phyloP scores from a whole-genome alignment of 2,888 invertebrate species.

The Meandrusa payeni region DNA sequence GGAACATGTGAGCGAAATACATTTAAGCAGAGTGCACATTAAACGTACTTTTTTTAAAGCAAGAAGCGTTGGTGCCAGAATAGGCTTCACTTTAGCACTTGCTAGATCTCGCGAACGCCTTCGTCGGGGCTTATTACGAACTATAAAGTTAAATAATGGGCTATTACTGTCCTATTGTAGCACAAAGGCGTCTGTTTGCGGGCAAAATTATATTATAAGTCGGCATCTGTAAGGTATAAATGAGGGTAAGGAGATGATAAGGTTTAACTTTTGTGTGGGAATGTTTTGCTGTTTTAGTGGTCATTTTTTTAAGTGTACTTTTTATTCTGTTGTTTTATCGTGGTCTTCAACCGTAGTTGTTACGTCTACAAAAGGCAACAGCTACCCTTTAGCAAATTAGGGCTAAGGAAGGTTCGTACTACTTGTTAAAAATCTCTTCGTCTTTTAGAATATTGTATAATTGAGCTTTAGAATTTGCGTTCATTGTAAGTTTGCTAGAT shows the following conservation, averaged over 20 bases:
- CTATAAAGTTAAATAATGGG: conserved; percentile 25
- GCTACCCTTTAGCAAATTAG: no score
- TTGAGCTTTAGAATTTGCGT: no score
- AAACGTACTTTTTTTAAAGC: conserved; percentile 1
- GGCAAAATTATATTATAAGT: conserved; percentile 22
- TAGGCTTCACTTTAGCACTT: conserved; percentile 20
- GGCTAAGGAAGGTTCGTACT: no score
- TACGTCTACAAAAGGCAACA: no score
- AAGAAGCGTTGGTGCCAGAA: conserved; percentile 7
- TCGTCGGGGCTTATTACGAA: conserved; percentile 24
- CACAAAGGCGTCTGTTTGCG: conserved; percentile 24
- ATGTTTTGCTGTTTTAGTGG: not conserved
- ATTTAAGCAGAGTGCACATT: not conserved
- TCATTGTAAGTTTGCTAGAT: no score
- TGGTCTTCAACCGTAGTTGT: no score
- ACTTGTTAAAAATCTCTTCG: no score
- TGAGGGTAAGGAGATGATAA: conserved; percentile 10
- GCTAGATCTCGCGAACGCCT: conserved; percentile 17
- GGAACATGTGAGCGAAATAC: no score
- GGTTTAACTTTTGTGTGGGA: conserved; percentile 7
- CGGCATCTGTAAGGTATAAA: conserved; percentile 16
- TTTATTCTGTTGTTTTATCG: no score
- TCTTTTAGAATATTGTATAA: no score
- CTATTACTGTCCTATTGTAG: conserved; percentile 25
- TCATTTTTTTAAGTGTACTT: no score